Conservation (phyloP, 2,113 vertebrate species). For the Phocoena phocoena region DNA sequence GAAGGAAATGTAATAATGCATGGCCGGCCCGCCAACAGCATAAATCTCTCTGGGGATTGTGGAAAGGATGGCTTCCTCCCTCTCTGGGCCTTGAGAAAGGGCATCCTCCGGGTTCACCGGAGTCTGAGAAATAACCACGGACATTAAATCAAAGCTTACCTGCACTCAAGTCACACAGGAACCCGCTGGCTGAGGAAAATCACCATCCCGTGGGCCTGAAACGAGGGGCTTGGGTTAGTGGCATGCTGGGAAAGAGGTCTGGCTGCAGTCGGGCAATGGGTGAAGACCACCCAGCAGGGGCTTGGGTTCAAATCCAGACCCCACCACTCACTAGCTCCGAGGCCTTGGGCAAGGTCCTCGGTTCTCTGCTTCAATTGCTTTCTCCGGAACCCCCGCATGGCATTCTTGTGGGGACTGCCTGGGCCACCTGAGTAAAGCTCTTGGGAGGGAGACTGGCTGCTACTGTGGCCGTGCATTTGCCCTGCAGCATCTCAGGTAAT, state of each 20-base stretch:
- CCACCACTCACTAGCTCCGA: neutral
- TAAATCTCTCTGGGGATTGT: neutral
- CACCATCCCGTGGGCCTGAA: neutral
- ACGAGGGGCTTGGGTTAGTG: too few species aligned
- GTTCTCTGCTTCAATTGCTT: neutral
- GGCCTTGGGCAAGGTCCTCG: rapidly evolving
- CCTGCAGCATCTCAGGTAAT: too few species aligned
- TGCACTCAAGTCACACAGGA: neutral
- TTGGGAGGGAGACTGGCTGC: neutral
- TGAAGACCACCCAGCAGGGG: rapidly evolving
- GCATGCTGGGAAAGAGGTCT: neutral
- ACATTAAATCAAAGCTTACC: neutral
- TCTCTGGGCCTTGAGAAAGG: neutral
- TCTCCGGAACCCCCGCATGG: neutral
- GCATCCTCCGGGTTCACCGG: neutral
- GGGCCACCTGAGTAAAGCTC: neutral
- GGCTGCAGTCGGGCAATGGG: rapidly evolving
- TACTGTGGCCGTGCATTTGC: neutral
- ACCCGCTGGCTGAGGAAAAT: rapidly evolving
- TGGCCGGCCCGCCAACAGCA: neutral
- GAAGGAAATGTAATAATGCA: neutral
- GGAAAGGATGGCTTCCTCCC: neutral
- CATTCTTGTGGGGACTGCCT: rapidly evolving
- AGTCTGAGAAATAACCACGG: neutral
- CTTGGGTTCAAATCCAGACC: neutral